Evolutionary conservation across 2,888 invertebrate genomes (phyloP).

Genomic region (Catocala fraxini): DNA sequence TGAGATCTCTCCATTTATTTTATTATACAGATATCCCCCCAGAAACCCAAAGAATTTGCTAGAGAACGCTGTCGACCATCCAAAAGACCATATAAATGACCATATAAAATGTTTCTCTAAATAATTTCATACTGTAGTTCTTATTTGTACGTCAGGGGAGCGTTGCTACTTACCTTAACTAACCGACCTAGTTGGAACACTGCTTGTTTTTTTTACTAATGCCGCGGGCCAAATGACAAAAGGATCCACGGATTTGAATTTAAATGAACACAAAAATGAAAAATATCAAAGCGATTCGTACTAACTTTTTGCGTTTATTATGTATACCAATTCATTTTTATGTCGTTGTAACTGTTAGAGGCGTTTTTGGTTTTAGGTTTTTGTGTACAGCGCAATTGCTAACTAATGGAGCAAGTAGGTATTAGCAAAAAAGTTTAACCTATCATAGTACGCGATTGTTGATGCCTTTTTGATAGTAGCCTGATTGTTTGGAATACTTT

Average conservation of each 20-base stretch:
- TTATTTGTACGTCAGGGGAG: too few species aligned
- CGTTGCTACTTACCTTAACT: not conserved
- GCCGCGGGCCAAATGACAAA: conserved; percentile 41
- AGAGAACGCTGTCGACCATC: too few species aligned
- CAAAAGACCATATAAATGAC: too few species aligned
- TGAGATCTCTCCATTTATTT: too few species aligned
- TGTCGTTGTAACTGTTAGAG: conserved; percentile 18
- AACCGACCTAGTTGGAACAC: not conserved
- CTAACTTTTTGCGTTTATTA: conserved; percentile 28
- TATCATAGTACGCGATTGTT: too few species aligned
- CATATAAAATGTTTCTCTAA: not conserved
- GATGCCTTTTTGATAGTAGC: too few species aligned
- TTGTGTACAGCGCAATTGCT: not conserved
- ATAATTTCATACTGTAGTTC: too few species aligned
- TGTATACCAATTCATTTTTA: conserved; percentile 40
- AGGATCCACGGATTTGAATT: conserved; percentile 49
- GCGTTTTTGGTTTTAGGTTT: conserved; percentile 13
- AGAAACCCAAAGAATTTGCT: too few species aligned
- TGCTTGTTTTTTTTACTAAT: conserved; percentile 13
- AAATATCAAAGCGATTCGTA: conserved; percentile 43
- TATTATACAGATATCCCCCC: too few species aligned
- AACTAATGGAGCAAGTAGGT: not conserved
- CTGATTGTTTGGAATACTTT: too few species aligned
- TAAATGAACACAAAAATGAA: conserved; percentile 50
- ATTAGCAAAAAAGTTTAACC: too few species aligned